Conservation (phyloP, 2,888 invertebrate genomes). For the Euclidia mi region DNA sequence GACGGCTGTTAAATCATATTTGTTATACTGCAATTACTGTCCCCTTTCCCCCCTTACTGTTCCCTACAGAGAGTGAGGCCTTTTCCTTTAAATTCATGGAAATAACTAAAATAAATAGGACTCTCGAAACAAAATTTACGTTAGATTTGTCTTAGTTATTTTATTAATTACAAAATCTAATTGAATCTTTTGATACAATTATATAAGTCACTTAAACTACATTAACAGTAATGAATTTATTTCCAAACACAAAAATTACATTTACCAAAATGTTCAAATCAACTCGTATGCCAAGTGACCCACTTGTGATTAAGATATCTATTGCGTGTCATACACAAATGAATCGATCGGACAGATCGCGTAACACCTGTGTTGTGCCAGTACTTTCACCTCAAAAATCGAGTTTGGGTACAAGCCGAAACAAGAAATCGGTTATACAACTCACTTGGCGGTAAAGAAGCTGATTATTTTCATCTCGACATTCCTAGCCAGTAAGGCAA, state of each 20-base stretch:
- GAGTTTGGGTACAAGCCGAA: constrained; percentile 67
- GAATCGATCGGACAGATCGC: constrained; percentile 68
- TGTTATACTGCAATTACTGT: too few relatives aligned
- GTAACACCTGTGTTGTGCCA: constrained; percentile 74
- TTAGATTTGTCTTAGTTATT: too few relatives aligned
- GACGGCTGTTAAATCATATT: too few relatives aligned
- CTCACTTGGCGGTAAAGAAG: constrained; percentile 60
- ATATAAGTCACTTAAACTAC: not conserved
- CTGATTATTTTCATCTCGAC: constrained; percentile 45
- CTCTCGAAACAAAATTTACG: too few relatives aligned
- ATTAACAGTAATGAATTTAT: not conserved
- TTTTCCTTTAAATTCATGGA: too few relatives aligned
- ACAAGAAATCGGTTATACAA: constrained; percentile 81
- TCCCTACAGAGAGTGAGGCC: too few relatives aligned
- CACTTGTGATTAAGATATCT: constrained; percentile 59
- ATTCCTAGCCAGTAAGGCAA: constrained; percentile 26
- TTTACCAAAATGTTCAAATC: constrained; percentile 13
- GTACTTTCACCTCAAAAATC: constrained; percentile 83
- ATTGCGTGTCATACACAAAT: constrained; percentile 79
- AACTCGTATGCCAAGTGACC: constrained; percentile 54
- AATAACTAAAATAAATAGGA: too few relatives aligned
- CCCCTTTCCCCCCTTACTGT: too few relatives aligned
- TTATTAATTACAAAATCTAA: too few relatives aligned
- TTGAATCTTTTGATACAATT: not conserved
- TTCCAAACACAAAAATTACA: constrained; percentile 12